A percentile compares a stretch with the other conserved stretches of the same genome.
These are phyloP conservation scores for Eciton burchellii DNA, from an alignment of 1,140 invertebrate species.

Conservation along the genomic window DNA sequence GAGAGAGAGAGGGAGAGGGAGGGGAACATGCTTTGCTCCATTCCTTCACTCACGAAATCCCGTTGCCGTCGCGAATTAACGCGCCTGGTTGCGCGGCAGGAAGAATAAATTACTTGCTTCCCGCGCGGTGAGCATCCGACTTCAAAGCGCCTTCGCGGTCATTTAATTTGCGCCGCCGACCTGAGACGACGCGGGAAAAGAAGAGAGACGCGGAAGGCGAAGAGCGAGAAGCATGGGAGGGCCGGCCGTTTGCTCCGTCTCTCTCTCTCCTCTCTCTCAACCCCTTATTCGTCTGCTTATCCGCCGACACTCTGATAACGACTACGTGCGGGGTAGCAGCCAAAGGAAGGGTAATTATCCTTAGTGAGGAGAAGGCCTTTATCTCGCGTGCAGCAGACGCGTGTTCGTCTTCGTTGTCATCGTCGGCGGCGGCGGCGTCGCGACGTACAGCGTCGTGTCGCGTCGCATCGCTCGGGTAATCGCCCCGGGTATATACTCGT, in stretches of 20 bases:
- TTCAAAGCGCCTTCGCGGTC: slow-evolving; percentile 66
- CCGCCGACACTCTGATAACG: slow-evolving; percentile 38
- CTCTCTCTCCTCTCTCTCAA: background rate
- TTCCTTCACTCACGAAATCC: slow-evolving; percentile 16
- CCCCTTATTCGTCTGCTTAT: slow-evolving; percentile 13
- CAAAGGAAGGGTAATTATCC: slow-evolving; percentile 71
- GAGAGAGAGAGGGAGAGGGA: too few species aligned
- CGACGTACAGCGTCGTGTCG: slow-evolving; percentile 9
- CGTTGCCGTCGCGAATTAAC: slow-evolving; percentile 62
- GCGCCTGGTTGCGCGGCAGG: slow-evolving; percentile 26
- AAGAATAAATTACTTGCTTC: slow-evolving; percentile 68
- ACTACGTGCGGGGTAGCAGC: slow-evolving; percentile 31
- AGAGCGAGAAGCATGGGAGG: background rate
- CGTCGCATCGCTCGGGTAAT: slow-evolving; percentile 29
- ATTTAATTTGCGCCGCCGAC: slow-evolving; percentile 64
- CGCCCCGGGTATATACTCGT: slow-evolving; percentile 11
- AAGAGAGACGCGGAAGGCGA: slow-evolving; percentile 15
- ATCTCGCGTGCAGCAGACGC: slow-evolving; percentile 59
- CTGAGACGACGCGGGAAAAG: slow-evolving; percentile 21
- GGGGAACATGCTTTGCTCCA: background rate
- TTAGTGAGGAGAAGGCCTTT: slow-evolving; percentile 45
- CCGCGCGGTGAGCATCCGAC: slow-evolving; percentile 45
- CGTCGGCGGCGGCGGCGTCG: slow-evolving; percentile 26
- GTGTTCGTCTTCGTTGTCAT: slow-evolving; percentile 30
- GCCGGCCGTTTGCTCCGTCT: background rate